Evolutionary conservation across 2,888 invertebrate species (phyloP).

Genomic region (Lasiommata megera): DNA sequence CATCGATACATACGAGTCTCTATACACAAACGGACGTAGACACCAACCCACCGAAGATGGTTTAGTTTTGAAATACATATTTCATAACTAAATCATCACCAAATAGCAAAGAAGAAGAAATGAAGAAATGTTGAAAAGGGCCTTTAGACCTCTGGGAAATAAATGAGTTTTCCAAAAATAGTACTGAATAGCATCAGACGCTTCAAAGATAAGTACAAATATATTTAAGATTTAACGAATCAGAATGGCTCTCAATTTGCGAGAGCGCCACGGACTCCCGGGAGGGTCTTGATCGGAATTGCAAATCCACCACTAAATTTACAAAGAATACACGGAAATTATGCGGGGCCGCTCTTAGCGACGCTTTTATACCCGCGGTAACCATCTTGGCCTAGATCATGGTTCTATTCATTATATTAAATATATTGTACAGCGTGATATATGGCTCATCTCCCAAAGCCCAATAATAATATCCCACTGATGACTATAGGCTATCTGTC

Average conservation of each 20-base stretch:
- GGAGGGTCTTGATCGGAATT: constrained; percentile 51
- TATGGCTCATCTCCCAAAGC: too few species aligned
- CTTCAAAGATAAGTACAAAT: neutral
- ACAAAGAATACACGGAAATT: constrained; percentile 68
- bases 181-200: neutral
- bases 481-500: too few species aligned
- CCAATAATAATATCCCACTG: too few species aligned
- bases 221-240: constrained; percentile 32
- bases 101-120: too few species aligned
- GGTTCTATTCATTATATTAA: constrained; percentile 22
- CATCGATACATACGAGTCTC: too few species aligned
- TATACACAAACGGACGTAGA: too few species aligned
- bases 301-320: constrained; percentile 64
- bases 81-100: too few species aligned
- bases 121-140: too few species aligned
- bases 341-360: constrained; percentile 50
- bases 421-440: neutral
- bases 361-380: constrained; percentile 37
- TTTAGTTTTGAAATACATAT: too few species aligned
- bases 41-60: too few species aligned
- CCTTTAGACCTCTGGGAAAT: neutral
- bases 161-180: neutral
- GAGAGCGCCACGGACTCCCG: constrained; percentile 23
- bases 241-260: constrained; percentile 31
- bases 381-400: constrained; percentile 14